A percentile compares a stretch with the other conserved stretches of the same genome.
Evolutionary conservation across 1,140 invertebrate genomes (phyloP).

Genomic region (Colletes latitarsis): DNA sequence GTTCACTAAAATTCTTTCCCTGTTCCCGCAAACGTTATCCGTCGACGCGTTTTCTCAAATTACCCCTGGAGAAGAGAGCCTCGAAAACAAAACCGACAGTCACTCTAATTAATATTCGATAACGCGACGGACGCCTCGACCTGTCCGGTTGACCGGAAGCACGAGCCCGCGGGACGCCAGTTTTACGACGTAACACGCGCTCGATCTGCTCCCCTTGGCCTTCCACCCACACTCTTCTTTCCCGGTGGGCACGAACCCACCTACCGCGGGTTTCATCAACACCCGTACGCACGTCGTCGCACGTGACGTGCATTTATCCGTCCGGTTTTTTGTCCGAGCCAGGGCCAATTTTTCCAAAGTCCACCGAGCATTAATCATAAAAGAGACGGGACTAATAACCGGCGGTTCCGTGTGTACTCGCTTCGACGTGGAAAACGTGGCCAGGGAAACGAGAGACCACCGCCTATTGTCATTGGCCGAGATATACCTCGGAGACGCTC

Average conservation of each 20-base stretch:
- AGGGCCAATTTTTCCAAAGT: conserved; percentile 69
- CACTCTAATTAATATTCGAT: not conserved
- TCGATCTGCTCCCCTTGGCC: not conserved
- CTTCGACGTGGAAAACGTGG: not conserved
- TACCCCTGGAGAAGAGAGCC: not conserved
- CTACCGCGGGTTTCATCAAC: conserved; percentile 73
- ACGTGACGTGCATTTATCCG: conserved; percentile 79
- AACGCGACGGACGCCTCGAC: not conserved
- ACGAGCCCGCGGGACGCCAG: conserved; percentile 29
- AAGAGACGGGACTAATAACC: conserved; percentile 68
- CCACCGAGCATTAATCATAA: conserved; percentile 66
- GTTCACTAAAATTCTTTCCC: conserved; percentile 49
- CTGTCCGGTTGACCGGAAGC: conserved; percentile 56
- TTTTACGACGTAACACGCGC: conserved; percentile 57
- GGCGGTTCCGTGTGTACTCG: conserved; percentile 29
- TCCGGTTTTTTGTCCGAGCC: conserved; percentile 36
- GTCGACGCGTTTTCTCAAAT: conserved; percentile 23
- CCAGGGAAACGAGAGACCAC: not conserved
- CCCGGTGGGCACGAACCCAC: conserved; percentile 41
- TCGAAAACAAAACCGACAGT: not conserved
- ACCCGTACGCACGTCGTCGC: conserved; percentile 71
- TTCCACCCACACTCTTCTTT: too few relatives aligned
- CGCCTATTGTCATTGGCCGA: conserved; percentile 40
- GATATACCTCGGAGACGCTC: conserved; percentile 30
- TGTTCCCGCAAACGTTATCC: conserved; percentile 33